Base-by-base conservation (phyloP, 2,888 invertebrate species). In the Furcula furcula region DNA sequence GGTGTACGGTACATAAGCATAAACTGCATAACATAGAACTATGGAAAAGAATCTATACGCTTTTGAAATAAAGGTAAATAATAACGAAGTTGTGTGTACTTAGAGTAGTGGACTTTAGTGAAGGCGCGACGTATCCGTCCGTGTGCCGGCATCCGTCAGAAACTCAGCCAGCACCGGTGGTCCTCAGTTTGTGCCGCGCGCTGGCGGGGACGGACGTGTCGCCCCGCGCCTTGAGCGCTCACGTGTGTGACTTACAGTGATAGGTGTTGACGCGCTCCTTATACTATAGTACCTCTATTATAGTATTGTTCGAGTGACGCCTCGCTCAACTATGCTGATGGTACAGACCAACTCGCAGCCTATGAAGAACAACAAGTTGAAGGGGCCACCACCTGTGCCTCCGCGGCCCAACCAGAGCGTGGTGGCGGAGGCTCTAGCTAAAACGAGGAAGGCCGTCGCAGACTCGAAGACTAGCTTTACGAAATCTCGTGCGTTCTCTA, bases 371-470 rank as follows among this genome's bases (percentile, higher is more conserved):
- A 75, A 55, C 58, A 88, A 87, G 66, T 63, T 88, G 34, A 86
- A 91, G 66, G 92, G 93, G 41, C 93, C 93, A 49, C 95, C 95
- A 54, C 95, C 95, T 60, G 94, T 95, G 52, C 95, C 95, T 37
- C 95, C 95, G 53, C 90, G 95, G 62, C 95, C 95, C 36, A 93
- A 93, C 75, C 92, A 93, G 66, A 92, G 91, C 62, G 89, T 93
- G 65, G 92, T 93, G 34, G 93, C 93, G 34, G 93, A 93, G 79
- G 93, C 94, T 35, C 84, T 94, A 48, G 93, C 94, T 42, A 93
- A 93, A 78, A 90, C 91, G 34, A 86, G 91, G 58, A 89, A 84
- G 73, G 87, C 88, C 35, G 88, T 89, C 34, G 84, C 88, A 34
- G 89, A 89, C 34, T 88, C 89, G 9, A 85, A 87, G 57, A 78